These are phyloP conservation scores for Ricordea florida DNA, from an alignment of 92 coral and sea anemone species.

Conservation along the genomic window DNA sequence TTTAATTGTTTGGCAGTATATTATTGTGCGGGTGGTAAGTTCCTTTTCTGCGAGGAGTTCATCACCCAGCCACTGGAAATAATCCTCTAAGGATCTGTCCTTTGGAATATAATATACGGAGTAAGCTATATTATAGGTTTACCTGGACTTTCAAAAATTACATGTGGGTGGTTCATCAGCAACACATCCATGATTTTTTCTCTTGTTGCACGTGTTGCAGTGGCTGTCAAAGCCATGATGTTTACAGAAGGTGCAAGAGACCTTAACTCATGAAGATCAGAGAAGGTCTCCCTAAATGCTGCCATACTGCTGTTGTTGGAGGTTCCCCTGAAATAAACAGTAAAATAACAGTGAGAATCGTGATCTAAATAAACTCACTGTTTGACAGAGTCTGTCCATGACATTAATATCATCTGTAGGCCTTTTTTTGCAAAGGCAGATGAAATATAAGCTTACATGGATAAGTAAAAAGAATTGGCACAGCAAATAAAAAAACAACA, in stretches of 20 bases:
- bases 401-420: too few species aligned
- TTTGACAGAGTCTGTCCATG: too few species aligned
- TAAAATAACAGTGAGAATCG: slow-evolving; percentile 1
- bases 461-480: too few species aligned
- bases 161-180: slow-evolving; percentile 53
- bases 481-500: too few species aligned
- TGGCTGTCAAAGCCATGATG: slow-evolving; percentile 60
- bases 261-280: slow-evolving; percentile 56
- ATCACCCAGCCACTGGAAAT: slow-evolving; percentile 67
- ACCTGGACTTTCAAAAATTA: slow-evolving; percentile 58
- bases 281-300: slow-evolving; percentile 51
- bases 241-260: slow-evolving; percentile 45
- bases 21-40: slow-evolving; percentile 45
- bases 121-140: slow-evolving; percentile 59
- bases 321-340: slow-evolving; percentile 58
- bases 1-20: slow-evolving; percentile 72
- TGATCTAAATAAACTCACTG: too few species aligned
- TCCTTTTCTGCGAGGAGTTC: slow-evolving; percentile 27
- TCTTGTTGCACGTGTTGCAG: slow-evolving; percentile 50
- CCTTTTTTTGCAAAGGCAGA: too few species aligned
- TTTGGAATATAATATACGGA: slow-evolving; percentile 54
- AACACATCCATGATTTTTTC: slow-evolving; percentile 48
- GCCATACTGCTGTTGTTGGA: slow-evolving; percentile 53
- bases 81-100: slow-evolving; percentile 32
- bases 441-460: too few species aligned